A percentile compares a stretch with the other conserved stretches of the same genome.
phyloP scores from a whole-genome alignment of 2,113 vertebrate genomes.

The Haemorhous mexicanus region DNA sequence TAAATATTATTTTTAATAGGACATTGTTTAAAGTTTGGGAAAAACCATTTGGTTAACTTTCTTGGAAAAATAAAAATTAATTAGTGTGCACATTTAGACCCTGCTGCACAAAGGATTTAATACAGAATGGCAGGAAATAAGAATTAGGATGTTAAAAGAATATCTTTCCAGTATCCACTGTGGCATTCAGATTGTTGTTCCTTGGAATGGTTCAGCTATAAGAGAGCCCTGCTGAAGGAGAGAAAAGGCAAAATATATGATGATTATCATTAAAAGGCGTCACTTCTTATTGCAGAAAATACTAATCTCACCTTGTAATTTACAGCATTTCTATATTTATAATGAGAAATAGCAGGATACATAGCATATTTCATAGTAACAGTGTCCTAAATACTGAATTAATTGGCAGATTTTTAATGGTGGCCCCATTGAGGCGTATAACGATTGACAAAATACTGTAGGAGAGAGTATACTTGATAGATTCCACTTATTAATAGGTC shows the following conservation, averaged over 20 bases:
- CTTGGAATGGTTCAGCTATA: neutral
- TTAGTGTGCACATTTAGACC: neutral
- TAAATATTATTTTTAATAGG: neutral
- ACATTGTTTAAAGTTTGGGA: neutral
- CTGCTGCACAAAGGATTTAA: neutral
- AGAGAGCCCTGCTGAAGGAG: neutral
- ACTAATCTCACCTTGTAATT: slow-evolving; percentile 44
- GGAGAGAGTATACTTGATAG: slow-evolving; percentile 55
- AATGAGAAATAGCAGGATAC: slow-evolving; percentile 23
- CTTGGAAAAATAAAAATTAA: neutral
- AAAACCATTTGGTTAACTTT: neutral
- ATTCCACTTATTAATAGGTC: slow-evolving; percentile 64
- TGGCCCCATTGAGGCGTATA: slow-evolving; percentile 52
- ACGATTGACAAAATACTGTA: slow-evolving; percentile 59
- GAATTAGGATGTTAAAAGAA: neutral
- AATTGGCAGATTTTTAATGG: slow-evolving; percentile 64
- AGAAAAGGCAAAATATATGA: slow-evolving; percentile 5
- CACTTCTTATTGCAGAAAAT: slow-evolving; percentile 41
- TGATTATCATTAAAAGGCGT: neutral
- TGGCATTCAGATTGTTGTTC: neutral
- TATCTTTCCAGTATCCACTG: neutral
- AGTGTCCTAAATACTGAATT: slow-evolving; percentile 51
- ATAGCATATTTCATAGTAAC: slow-evolving; percentile 16
- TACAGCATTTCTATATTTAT: slow-evolving; percentile 37
- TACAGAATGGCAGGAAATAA: neutral